phyloP scores from a whole-genome alignment of 1,140 invertebrate species.

The Lepidotrigona ventralis region DNA sequence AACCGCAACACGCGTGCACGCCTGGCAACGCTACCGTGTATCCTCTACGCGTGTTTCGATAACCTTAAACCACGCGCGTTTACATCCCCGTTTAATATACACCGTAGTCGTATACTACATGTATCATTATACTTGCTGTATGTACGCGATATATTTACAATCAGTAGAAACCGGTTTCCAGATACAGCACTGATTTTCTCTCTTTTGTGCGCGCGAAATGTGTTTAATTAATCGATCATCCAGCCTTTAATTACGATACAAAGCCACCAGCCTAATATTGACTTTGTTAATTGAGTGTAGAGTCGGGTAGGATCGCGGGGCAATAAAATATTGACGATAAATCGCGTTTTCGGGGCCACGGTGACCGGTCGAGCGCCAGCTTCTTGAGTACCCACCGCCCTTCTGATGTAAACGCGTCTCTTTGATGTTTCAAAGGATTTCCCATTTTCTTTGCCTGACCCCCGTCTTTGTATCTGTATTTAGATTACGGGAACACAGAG shows the following conservation, averaged over 20 bases:
- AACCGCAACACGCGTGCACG: constrained; percentile 10
- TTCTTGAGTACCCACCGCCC: not conserved
- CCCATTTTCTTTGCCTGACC: constrained; percentile 16
- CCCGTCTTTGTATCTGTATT: constrained; percentile 48
- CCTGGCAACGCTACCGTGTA: not conserved
- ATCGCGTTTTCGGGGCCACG: constrained; percentile 23
- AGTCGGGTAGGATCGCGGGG: not conserved
- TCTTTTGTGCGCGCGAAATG: not conserved
- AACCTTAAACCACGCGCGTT: not conserved
- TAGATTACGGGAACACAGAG: constrained; percentile 34
- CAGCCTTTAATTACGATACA: constrained; percentile 37
- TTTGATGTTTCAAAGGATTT: constrained; percentile 32
- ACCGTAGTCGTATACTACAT: not conserved
- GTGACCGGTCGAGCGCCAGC: not conserved
- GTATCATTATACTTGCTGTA: too few species aligned
- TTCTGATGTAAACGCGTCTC: constrained; percentile 21
- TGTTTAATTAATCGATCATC: constrained; percentile 40
- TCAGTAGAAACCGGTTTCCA: not conserved
- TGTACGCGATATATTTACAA: not conserved
- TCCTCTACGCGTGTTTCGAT: not conserved
- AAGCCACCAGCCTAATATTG: constrained; percentile 29
- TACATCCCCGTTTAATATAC: not conserved
- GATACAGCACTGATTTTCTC: constrained; percentile 5
- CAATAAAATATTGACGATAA: constrained; percentile 54
- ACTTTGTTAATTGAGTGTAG: constrained; percentile 50